These are phyloP conservation scores for Microtus richardsoni DNA, from an alignment of 2,113 vertebrate species.

Conservation along the genomic window DNA sequence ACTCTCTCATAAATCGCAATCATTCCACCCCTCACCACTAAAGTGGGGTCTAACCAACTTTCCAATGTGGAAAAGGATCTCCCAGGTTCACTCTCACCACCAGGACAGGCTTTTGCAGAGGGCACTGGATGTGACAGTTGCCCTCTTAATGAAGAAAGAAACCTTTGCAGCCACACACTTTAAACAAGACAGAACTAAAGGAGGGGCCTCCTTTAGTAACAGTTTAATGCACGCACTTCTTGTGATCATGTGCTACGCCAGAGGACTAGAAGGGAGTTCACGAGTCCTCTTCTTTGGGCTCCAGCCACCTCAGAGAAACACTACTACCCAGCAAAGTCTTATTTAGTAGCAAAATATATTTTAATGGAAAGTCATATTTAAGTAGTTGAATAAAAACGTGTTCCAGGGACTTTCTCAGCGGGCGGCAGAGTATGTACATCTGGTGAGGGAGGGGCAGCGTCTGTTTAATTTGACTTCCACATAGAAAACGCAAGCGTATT, in stretches of 20 bases:
- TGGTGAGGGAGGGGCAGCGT: conserved; percentile 85
- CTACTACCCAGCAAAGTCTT: conserved; percentile 70
- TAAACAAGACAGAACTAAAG: neutral
- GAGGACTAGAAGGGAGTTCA: neutral
- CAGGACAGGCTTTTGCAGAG: neutral
- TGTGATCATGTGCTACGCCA: neutral
- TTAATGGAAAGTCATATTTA: conserved; percentile 80
- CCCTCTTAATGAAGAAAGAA: conserved; percentile 6
- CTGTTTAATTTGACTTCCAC: conserved; percentile 86
- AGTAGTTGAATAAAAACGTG: conserved; percentile 80
- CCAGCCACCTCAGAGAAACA: conserved; percentile 68
- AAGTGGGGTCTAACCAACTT: neutral
- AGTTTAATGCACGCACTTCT: neutral
- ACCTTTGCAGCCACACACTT: conserved; percentile 17
- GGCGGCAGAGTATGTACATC: conserved; percentile 81
- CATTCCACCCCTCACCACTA: neutral
- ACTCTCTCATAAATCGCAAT: neutral
- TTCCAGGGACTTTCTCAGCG: conserved; percentile 68
- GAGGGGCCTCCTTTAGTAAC: neutral
- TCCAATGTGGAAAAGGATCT: neutral
- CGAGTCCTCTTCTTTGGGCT: neutral
- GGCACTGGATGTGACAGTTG: neutral
- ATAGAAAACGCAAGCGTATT: conserved; percentile 88
- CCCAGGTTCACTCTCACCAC: neutral
- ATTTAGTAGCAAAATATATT: conserved; percentile 81